Conservation (phyloP, 2,888 invertebrate genomes). For the Diarsia mendica region DNA sequence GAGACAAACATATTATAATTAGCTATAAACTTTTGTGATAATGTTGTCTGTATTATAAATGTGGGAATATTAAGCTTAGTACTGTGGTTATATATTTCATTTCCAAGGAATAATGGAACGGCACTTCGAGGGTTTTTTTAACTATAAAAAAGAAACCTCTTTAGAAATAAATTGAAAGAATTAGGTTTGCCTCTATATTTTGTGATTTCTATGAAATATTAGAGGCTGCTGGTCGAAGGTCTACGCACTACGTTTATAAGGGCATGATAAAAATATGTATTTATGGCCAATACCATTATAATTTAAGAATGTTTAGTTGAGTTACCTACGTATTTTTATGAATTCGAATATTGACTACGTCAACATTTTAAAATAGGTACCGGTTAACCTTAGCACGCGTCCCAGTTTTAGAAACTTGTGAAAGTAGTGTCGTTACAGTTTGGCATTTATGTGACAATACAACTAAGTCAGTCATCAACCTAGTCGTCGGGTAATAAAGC, state of each 20-base stretch:
- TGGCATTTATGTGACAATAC: constrained; percentile 20
- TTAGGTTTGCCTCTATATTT: background rate
- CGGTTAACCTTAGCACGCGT: background rate
- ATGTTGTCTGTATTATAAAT: constrained; percentile 40
- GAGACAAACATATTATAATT: constrained; percentile 60
- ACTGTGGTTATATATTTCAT: constrained; percentile 19
- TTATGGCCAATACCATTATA: background rate
- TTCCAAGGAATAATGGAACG: constrained; percentile 7
- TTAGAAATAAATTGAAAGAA: constrained; percentile 5
- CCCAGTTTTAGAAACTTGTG: background rate
- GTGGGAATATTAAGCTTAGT: constrained; percentile 32
- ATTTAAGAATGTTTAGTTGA: background rate
- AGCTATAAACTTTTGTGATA: constrained; percentile 51
- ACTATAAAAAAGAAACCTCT: background rate
- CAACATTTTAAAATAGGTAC: no score
- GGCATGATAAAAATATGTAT: background rate
- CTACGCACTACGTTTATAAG: background rate
- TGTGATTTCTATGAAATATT: background rate
- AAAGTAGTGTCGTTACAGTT: constrained; percentile 18
- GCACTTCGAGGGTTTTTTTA: background rate
- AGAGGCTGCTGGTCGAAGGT: background rate
- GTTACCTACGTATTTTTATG: background rate
- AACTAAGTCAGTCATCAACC: constrained; percentile 27
- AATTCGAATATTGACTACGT: background rate
- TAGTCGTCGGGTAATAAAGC: constrained; percentile 19